Percentiles rank a stretch among this genome's conserved stretches.
Evolutionary conservation across 2,113 vertebrate genomes (phyloP).

Genomic region (Sinocyclocheilus rhinocerous): DNA sequence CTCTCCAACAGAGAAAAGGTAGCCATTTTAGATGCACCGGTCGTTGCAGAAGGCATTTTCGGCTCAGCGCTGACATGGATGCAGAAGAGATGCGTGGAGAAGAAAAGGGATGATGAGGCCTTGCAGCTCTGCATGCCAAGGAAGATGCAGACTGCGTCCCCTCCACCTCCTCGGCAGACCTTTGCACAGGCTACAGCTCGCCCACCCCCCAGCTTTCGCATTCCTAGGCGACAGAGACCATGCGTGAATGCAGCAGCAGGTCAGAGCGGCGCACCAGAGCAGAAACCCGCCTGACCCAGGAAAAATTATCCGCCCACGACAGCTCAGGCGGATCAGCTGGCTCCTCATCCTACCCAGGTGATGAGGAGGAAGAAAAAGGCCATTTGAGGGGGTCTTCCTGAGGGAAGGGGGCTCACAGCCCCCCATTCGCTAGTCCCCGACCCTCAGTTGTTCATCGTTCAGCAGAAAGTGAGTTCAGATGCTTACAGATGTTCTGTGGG

Average conservation of each 20-base stretch:
- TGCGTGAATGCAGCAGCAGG: not conserved
- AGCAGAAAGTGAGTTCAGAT: not conserved
- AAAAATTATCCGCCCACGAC: not conserved
- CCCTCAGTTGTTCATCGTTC: not conserved
- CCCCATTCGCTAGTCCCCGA: not conserved
- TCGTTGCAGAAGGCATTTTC: too few species aligned
- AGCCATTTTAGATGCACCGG: too few species aligned
- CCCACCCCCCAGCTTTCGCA: too few species aligned
- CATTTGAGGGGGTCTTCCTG: not conserved
- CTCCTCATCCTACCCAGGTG: not conserved
- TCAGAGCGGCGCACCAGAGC: not conserved
- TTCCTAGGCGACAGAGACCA: not conserved
- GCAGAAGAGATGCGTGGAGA: too few species aligned
- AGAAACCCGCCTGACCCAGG: not conserved
- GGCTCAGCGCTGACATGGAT: too few species aligned
- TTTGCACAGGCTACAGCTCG: too few species aligned
- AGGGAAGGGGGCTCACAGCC: not conserved
- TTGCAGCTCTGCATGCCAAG: too few species aligned
- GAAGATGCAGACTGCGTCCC: too few species aligned
- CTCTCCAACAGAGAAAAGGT: too few species aligned
- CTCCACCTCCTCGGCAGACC: too few species aligned
- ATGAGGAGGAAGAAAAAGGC: not conserved
- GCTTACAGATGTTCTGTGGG: not conserved
- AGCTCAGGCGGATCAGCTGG: not conserved
- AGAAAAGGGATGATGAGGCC: too few species aligned